Percentiles rank a stretch among this genome's conserved stretches.
Evolutionary conservation across 2,888 invertebrate species (phyloP).

Genomic region (Latrodectus hesperus): DNA sequence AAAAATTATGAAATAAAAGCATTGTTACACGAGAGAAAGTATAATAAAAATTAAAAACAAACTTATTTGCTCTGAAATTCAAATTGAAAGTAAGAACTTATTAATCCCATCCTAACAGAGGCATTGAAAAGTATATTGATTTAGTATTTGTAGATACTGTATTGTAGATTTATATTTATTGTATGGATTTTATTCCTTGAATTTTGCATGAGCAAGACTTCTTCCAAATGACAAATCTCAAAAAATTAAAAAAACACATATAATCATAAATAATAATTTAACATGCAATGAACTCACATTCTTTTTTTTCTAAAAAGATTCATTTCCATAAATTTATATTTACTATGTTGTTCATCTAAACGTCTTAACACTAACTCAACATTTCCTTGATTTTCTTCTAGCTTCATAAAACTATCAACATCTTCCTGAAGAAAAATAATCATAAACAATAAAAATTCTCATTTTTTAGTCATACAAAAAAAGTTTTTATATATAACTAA

Average conservation of each 20-base stretch:
- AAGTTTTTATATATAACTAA: no score
- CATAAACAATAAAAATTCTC: not conserved
- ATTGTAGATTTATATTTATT: no score
- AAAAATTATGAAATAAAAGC: no score
- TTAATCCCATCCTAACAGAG: no score
- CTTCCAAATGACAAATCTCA: not conserved
- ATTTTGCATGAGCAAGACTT: not conserved
- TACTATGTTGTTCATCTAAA: slow-evolving; percentile 94
- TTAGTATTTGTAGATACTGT: no score
- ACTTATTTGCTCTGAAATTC: no score
- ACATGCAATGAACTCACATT: slow-evolving; percentile 76
- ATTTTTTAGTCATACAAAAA: no score
- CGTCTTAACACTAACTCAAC: slow-evolving; percentile 89
- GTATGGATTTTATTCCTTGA: not conserved
- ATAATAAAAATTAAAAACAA: no score
- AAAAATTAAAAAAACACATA: not conserved
- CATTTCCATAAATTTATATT: slow-evolving; percentile 98
- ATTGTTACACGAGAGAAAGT: no score
- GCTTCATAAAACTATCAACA: slow-evolving; percentile 93
- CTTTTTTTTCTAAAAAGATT: slow-evolving; percentile 90
- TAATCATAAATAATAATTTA: slow-evolving; percentile 76
- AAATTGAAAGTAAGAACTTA: no score
- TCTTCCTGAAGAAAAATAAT: slow-evolving; percentile 80
- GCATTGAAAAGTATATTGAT: no score
- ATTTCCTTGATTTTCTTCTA: slow-evolving; percentile 86